phyloP scores from a whole-genome alignment of 2,797 vertebrate species.

The Silurus aristotelis region DNA sequence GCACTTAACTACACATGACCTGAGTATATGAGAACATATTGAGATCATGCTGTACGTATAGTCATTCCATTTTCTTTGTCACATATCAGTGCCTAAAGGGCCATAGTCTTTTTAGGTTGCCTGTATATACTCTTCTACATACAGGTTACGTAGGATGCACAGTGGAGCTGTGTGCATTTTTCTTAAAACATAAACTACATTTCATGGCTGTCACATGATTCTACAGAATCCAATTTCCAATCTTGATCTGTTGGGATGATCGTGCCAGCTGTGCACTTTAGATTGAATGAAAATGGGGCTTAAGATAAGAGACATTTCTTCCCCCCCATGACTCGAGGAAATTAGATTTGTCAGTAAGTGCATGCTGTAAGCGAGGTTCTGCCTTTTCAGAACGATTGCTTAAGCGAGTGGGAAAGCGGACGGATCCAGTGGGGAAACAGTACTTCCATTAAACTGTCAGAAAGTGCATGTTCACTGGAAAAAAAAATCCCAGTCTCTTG shows the following conservation, averaged over 20 bases:
- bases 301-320: constrained; percentile 39
- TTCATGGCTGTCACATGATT: constrained; percentile 24
- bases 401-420: constrained; percentile 43
- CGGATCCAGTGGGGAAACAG: constrained; percentile 45
- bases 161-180: neutral
- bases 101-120: neutral
- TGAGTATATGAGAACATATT: neutral
- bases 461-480: constrained; percentile 30
- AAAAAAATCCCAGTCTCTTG: constrained; percentile 36
- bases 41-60: neutral
- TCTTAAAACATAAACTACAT: constrained; percentile 17
- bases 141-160: neutral
- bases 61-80: neutral
- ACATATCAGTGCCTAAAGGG: neutral
- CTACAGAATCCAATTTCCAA: constrained; percentile 45
- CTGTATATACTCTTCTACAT: neutral
- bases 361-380: constrained; percentile 40
- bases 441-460: constrained; percentile 45
- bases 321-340: constrained; percentile 26
- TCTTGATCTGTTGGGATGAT: constrained; percentile 40
- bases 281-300: constrained; percentile 48
- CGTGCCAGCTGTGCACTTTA: constrained; percentile 45
- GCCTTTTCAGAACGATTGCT: constrained; percentile 32
- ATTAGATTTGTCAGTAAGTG: constrained; percentile 52
- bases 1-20: neutral